Evolutionary conservation across 2,888 invertebrate genomes (phyloP), one percentile per base, ranked within the genome.

Genomic region (Synergus umbraculus): DNA sequence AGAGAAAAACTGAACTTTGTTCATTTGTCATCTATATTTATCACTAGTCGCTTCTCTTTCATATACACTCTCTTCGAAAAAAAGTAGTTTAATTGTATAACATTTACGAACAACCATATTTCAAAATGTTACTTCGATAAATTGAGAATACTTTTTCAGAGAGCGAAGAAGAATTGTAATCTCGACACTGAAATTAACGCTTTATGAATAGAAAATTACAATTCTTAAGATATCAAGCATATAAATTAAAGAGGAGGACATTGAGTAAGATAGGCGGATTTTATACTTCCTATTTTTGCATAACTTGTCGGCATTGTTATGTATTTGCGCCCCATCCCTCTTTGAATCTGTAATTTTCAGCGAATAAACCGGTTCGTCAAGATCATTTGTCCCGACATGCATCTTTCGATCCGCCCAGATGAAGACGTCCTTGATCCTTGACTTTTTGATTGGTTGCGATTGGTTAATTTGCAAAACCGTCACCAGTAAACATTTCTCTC

Each of bases 351-450:
- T 44, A 67, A 79, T 81, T 81, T 81, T 79, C 79, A 69, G 76
- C 85, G 85, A 76, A 76, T 65, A 77, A 87, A 87, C 88, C 88
- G 88, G 88, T 88, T 88, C 78, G 79, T 76, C 82, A 65, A 79
- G 85, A 86, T 87, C 86, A 84, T 88, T 87, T 85, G 86, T 86
- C 85, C 82, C 82, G 85, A 85, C 86, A 76, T 77, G 82, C 80
- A 80, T 85, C 83, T 83, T 76, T 64, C 82, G 81, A 83, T 79
- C 66, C 64, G 79, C 76, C 82, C 73, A 81, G 80, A 81, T 83
- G 82, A 83, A 83, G 66, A 79, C 85, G 84, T 83, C 86, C 86
- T 88, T 87, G 86, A 87, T 86, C 86, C 85, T 64, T 83, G 84
- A 84, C 85, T 79, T 83, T 81, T 83, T 81, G 80, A 84, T 82